phyloP scores from a whole-genome alignment of 35 echinoderm and acorn worm species.

The Patiria miniata region DNA sequence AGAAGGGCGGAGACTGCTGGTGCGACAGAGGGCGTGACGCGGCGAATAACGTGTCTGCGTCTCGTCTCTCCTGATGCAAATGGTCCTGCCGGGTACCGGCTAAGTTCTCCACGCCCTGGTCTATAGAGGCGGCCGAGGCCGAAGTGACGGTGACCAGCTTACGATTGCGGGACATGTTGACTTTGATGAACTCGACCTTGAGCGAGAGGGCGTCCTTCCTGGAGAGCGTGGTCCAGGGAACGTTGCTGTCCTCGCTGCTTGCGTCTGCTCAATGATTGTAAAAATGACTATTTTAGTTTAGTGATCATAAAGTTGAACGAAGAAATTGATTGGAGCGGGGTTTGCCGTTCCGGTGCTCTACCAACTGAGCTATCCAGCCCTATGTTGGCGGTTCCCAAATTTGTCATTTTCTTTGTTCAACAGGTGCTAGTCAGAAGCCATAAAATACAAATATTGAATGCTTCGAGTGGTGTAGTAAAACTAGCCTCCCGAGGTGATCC shows the following conservation, averaged over 20 bases:
- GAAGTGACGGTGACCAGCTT: neutral
- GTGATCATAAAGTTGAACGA: too few species aligned
- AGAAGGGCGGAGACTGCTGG: constrained; percentile 15
- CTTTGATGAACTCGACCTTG: constrained; percentile 66
- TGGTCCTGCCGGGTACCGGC: constrained; percentile 6
- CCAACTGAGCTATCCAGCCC: too few species aligned
- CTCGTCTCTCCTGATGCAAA: neutral
- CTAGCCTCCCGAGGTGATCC: too few species aligned
- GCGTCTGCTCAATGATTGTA: constrained; percentile 20
- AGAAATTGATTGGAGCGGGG: too few species aligned
- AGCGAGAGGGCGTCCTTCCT: constrained; percentile 82
- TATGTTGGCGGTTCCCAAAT: too few species aligned
- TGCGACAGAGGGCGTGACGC: neutral
- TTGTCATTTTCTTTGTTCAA: too few species aligned
- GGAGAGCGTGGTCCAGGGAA: constrained; percentile 15
- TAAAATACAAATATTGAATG: too few species aligned
- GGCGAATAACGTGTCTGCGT: neutral
- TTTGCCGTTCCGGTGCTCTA: too few species aligned
- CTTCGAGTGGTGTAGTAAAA: too few species aligned
- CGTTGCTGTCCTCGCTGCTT: constrained; percentile 17
- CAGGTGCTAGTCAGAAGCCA: too few species aligned
- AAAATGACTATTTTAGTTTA: too few species aligned
- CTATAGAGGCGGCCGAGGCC: neutral
- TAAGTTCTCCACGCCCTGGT: neutral
- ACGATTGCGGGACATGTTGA: constrained; percentile 64